Evolutionary conservation across 2,113 vertebrate species (phyloP), one percentile per base, ranked within the genome.

Genomic region (Paralichthys olivaceus): DNA sequence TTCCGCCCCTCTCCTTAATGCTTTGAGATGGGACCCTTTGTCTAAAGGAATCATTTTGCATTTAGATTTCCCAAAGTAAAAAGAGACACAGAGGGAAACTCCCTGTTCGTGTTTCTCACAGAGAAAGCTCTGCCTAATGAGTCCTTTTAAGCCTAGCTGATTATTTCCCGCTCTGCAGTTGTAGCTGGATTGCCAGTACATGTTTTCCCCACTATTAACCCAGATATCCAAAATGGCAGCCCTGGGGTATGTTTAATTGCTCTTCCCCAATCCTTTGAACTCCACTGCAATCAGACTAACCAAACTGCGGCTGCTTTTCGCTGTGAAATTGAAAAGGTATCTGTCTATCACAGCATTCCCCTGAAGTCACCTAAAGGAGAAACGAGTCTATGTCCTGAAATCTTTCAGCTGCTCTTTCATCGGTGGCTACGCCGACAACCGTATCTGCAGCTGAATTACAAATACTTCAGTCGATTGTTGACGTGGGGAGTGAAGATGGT

Each of bases 201-300:
- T 87, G 85, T 90, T 87, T 87, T 80, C 77, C 22, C 72, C 84
- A 43, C 71, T 80, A 83, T 87, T 90, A 92, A 87, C 86, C 74
- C 81, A 86, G 69, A 88, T 87, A 85, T 86, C 73, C 75, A 84
- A 92, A 83, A 87, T 72, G 83, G 72, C 83, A 75, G 79, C 89
- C 89, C 19, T 5, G 0, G 77, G 91, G 65, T 72, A 57, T 22
- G 57, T 83, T 85, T 79, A 76, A 85, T 88, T 84, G 86, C 86
- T 67, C 61, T 75, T 71, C 71, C 63, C 60, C 49, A 17, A 57
- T 84, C 80, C 85, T 91, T 90, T 90, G 85, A 90, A 92, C 86
- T 90, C n/a, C 23, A 3, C 70, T 29, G 66, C 80, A 88, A 88
- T 90, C 77, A 79, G 77, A 68, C 69, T 63, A 23, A 32, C 61